Base-by-base conservation (phyloP, 2,888 invertebrate species). In the Cantharis rufa region DNA sequence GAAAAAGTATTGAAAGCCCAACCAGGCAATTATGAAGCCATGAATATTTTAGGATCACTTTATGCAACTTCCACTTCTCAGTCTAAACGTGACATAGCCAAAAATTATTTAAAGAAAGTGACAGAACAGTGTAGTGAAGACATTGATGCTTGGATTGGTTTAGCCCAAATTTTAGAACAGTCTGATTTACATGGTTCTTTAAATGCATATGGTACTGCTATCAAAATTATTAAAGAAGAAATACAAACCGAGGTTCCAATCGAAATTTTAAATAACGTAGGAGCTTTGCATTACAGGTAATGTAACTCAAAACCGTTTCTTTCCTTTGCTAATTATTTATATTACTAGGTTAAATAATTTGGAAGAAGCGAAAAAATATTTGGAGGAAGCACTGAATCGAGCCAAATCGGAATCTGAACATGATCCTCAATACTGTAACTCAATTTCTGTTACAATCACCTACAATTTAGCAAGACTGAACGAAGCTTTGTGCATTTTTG, bases 71-170 rank as follows among this genome's bases (percentile, higher is more conserved):
- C 96, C 0, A 90, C 92, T 15, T 96, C 96, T 2, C 96, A 97
- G 86, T 94, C 96, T 0, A 96, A 97, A 87, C 91, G 98, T 9
- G 97, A 98, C 83, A 96, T 96, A 80, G 98, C 98, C 0, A 95
- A 97, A 86, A 95, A 95, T 83, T 97, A 98, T 88, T 90, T 99
- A 71, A 95, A 96, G 86, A 99, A 98, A 89, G 96, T 96, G 18
- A 98, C 98, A 0, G 98, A 98, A 86, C 96, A 98, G 88, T 97
- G 96, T 87, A 98, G 98, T 0, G 98, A 99, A 83, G 99, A 99
- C 87, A 96, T 99, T 1, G 99, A 99, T 88, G 99, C 98, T 0
- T 99, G 98, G 98, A 98, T 99, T 82, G 99, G 99, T 87, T 89
- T 99, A 80, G 99, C 99, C 0, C 99, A 99, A 90, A 98, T 99